Evolutionary conservation across 2,888 invertebrate genomes (phyloP).

Genomic region (Cheilosia vulpina): DNA sequence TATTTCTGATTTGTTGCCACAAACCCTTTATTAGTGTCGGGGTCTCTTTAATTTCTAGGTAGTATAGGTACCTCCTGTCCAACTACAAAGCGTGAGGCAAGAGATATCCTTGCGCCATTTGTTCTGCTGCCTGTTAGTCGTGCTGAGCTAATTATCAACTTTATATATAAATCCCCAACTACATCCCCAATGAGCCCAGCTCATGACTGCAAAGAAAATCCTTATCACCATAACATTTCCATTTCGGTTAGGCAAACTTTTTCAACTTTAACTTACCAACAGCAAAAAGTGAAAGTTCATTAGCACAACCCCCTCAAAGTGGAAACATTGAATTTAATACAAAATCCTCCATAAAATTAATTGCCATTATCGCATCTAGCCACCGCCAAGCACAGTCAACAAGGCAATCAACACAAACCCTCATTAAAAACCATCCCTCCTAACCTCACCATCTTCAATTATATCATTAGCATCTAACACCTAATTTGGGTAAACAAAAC

Average conservation of each 20-base stretch:
- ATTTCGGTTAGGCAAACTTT: background rate
- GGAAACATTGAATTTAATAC: slow-evolving; percentile 49
- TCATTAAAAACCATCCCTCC: slow-evolving; percentile 46
- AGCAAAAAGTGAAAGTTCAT: slow-evolving; percentile 23
- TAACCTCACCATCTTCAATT: slow-evolving; percentile 8
- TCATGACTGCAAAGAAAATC: too few relatives aligned
- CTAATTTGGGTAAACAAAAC: slow-evolving; percentile 31
- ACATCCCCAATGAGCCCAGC: too few relatives aligned
- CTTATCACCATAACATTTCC: background rate
- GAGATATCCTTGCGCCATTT: too few relatives aligned
- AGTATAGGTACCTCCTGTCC: too few relatives aligned
- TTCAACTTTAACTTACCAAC: slow-evolving; percentile 10
- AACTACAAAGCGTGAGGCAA: too few relatives aligned
- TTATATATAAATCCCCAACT: too few relatives aligned
- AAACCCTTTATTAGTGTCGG: too few relatives aligned
- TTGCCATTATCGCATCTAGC: slow-evolving; percentile 47
- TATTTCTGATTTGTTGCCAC: too few relatives aligned
- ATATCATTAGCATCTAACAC: slow-evolving; percentile 47
- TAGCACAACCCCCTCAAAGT: slow-evolving; percentile 29
- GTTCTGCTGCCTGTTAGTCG: too few relatives aligned
- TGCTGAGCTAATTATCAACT: too few relatives aligned
- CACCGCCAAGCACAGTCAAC: slow-evolving; percentile 15
- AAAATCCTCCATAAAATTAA: slow-evolving; percentile 31
- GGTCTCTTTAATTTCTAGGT: too few relatives aligned
- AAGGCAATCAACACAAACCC: slow-evolving; percentile 12